Evolutionary conservation across 2,888 invertebrate species (phyloP), one percentile per base, ranked within the genome.

Genomic region (Dynastes tityus): DNA sequence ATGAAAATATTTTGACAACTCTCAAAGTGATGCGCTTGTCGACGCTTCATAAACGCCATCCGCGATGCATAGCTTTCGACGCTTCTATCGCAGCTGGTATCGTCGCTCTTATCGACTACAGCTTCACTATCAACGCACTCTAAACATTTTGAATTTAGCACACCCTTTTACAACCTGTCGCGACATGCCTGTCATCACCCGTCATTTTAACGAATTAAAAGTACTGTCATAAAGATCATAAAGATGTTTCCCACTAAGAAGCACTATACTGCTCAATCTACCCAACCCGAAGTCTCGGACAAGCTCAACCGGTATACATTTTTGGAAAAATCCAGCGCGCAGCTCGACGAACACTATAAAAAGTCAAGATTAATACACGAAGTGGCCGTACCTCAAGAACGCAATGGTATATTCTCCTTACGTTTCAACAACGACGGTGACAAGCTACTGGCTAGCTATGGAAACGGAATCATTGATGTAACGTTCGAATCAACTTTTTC

Each of bases 391-490:
- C 84, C 87, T 32, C 84, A 85, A 58, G 85, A 78, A n/a, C 84
- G 84, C 53, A 83, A 85, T 79, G 88, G 89, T n/a, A 80, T 88
- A 13, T 87, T 86, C 76, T 82, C 83, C 70, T 87, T 90, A 82
- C 83, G 87, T 55, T 92, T 88, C 83, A 87, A 90, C 16, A 87
- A 88, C 0, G 87, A 89, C 76, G 91, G 91, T 3, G 85, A 88
- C n/a, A 79, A 82, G 58, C 80, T 92, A 75, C 88, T 90, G 22
- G 87, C 89, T n/a, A 89, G 90, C 5, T 90, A 90, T 84, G 90
- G 91, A 16, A 87, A 89, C 63, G 92, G 92, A n/a, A 84, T 89
- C 71, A 89, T 92, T 82, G 91, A 92, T 89, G 92, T 91, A 85
- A 63, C 13, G 32, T 49, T 51, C 5, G 3, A 53, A 3, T 5